A percentile compares a stretch with the other conserved stretches of the same genome.
Evolutionary conservation across 2,797 vertebrate genomes (phyloP).

Genomic region (Sebastes dallii): DNA sequence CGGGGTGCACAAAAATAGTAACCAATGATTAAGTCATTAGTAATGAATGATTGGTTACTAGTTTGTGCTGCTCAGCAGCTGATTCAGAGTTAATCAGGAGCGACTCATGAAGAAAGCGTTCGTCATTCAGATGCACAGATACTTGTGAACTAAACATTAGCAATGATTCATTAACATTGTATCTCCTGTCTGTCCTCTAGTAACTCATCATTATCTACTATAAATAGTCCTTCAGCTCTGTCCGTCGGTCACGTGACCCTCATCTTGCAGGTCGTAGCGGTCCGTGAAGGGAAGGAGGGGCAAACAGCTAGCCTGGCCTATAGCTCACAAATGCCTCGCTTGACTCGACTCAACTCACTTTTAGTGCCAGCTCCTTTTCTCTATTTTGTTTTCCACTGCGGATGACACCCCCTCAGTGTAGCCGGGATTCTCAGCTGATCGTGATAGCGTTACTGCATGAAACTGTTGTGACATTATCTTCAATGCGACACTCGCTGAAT

Average conservation of each 20-base stretch:
- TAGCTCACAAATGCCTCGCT: neutral
- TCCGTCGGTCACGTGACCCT: neutral
- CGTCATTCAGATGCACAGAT: neutral
- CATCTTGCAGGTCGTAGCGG: neutral
- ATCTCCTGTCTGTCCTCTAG: neutral
- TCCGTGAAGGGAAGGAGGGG: neutral
- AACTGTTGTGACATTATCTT: neutral
- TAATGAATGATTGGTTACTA: neutral
- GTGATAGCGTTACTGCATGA: neutral
- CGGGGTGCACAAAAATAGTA: neutral
- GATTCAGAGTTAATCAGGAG: slow-evolving; percentile 1
- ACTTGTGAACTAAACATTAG: neutral
- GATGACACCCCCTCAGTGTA: neutral
- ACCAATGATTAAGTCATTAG: neutral
- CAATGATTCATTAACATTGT: neutral
- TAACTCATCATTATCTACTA: neutral
- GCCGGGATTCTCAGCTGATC: neutral
- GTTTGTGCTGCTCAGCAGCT: neutral
- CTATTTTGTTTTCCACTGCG: neutral
- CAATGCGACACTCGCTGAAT: too few relatives aligned
- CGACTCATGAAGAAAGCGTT: neutral
- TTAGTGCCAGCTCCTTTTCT: neutral
- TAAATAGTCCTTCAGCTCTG: neutral
- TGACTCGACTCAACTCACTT: neutral
- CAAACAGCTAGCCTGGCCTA: neutral